Evolutionary conservation across 2,797 vertebrate genomes (phyloP).

Genomic region (Myotis pilosus): DNA sequence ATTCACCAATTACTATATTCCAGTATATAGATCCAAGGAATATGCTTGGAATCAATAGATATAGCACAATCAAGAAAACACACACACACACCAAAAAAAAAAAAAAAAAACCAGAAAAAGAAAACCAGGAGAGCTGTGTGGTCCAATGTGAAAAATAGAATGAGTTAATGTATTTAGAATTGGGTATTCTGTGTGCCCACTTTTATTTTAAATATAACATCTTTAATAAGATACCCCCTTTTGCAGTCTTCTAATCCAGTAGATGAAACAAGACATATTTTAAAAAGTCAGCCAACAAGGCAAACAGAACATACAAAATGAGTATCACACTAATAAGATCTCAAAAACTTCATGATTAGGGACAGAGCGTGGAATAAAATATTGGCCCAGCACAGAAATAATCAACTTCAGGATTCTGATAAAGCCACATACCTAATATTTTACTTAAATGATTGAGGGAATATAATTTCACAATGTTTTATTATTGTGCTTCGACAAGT

Average conservation of each 20-base stretch:
- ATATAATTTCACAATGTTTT: slow-evolving; percentile 38
- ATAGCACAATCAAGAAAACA: background rate
- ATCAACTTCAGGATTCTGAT: background rate
- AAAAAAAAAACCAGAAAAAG: no score
- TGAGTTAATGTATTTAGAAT: background rate
- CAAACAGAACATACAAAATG: background rate
- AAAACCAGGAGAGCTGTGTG: fast-evolving
- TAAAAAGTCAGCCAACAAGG: background rate
- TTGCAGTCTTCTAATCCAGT: background rate
- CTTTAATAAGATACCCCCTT: background rate
- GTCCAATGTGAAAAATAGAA: background rate
- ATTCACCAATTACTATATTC: background rate
- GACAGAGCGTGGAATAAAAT: background rate
- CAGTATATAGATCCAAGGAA: background rate
- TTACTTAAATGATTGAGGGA: slow-evolving; percentile 45
- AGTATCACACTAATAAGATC: background rate
- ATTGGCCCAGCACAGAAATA: background rate
- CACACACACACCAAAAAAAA: no score
- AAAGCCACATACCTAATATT: background rate
- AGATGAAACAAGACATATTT: background rate
- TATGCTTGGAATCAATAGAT: background rate
- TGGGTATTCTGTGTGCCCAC: background rate
- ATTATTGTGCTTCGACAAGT: slow-evolving; percentile 62
- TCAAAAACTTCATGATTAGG: background rate
- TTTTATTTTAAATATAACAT: background rate